Percentiles rank a stretch among this genome's conserved stretches.
phyloP scores from a whole-genome alignment of 1,140 invertebrate species.

The Callitettix versicolor region DNA sequence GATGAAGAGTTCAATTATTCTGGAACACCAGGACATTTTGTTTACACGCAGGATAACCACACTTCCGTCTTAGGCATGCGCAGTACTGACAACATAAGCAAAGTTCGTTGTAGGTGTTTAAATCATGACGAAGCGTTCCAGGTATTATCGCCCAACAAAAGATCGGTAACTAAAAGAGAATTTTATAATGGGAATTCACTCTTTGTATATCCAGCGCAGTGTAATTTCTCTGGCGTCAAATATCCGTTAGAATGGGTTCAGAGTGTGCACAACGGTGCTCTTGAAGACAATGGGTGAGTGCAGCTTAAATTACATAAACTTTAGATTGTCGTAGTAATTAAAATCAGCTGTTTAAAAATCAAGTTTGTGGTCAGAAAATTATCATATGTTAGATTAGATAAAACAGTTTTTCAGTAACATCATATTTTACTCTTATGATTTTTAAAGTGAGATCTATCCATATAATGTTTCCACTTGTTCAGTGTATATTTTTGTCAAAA shows the following conservation, averaged over 20 bases:
- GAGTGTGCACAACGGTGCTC: conserved; percentile 47
- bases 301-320: too few relatives aligned
- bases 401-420: too few relatives aligned
- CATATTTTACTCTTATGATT: too few relatives aligned
- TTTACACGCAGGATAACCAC: conserved; percentile 84
- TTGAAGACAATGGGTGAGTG: conserved; percentile 32
- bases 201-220: conserved; percentile 82
- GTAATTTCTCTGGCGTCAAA: conserved; percentile 89
- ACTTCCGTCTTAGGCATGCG: conserved; percentile 90
- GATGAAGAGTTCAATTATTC: not conserved
- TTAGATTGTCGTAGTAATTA: too few relatives aligned
- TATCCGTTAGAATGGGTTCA: conserved; percentile 69
- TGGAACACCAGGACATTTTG: conserved; percentile 47
- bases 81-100: conserved; percentile 41
- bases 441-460: too few relatives aligned
- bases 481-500: too few relatives aligned
- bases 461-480: too few relatives aligned
- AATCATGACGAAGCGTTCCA: conserved; percentile 27
- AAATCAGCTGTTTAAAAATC: too few relatives aligned
- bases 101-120: conserved; percentile 33
- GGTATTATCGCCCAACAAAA: not conserved
- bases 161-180: conserved; percentile 3
- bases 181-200: conserved; percentile 44
- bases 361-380: too few relatives aligned
- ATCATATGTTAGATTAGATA: too few relatives aligned